Percentiles rank a stretch among this genome's conserved stretches.
Conservation (phyloP, 2,113 vertebrate genomes). For the Ailurus styani region DNA sequence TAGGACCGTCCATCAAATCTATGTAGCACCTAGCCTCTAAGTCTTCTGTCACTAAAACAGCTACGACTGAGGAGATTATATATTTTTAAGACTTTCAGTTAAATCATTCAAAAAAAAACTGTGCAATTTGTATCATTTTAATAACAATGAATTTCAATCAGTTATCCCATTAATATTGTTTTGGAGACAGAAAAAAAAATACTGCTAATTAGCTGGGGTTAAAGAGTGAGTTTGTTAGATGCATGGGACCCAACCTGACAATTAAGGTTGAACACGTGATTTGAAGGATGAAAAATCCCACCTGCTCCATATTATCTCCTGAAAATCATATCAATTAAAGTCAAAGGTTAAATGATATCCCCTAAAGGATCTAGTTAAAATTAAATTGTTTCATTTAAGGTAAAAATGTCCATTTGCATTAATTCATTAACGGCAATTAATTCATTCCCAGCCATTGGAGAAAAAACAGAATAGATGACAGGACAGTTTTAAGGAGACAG, state of each 20-base stretch:
- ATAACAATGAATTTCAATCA: not conserved
- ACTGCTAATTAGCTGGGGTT: conserved; percentile 2
- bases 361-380: not conserved
- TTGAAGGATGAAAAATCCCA: conserved; percentile 9
- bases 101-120: not conserved
- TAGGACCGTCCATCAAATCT: not conserved
- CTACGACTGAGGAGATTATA: not conserved
- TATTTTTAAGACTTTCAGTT: not conserved
- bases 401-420: not conserved
- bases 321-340: not conserved
- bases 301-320: not conserved
- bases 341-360: not conserved
- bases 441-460: not conserved
- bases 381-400: conserved; percentile 22
- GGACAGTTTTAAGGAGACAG: not conserved
- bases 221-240: not conserved
- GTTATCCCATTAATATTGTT: not conserved
- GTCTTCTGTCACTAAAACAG: not conserved
- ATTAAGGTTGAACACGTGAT: not conserved
- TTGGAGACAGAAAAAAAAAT: not conserved
- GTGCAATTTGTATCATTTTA: not conserved
- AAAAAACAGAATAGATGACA: not conserved
- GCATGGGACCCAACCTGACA: not conserved
- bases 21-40: not conserved
- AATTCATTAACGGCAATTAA: not conserved